Base-by-base conservation (phyloP, 2,113 vertebrate species). In the Pachycephala philippinensis region DNA sequence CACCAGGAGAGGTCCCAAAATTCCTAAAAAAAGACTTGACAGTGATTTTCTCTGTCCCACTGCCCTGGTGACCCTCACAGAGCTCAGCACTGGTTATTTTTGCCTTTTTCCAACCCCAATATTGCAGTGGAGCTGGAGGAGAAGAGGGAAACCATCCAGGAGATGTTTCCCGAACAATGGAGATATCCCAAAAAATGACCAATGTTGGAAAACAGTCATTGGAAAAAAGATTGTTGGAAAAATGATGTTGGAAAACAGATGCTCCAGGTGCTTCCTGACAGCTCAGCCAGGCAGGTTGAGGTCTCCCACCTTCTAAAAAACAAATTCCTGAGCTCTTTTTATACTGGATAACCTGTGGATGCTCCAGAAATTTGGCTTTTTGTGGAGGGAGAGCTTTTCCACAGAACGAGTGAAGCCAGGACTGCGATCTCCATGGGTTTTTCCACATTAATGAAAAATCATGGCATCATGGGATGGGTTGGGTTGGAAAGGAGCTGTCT, bases 271-370 rank as follows among this genome's bases (percentile, higher is more conserved):
- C 13, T 79, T 42, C 49, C 52, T 30, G 56, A 22, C 8, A 30
- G 16, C 60, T 65, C 65, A 69, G 60, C 39, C 54, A 35, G 40
- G 30, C 60, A 39, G 31, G 22, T 2, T 44, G 60, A 66, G n/a
- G 30, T 44, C 13, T 93, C 57, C 27, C 19, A 21, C 4, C 9
- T 45, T 49, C 53, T 9, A 21, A 56, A 81, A 57, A 30, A 21
- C 0, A 52, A n/a, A 2, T 2, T 23, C 11, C 10, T 1, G 4
- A 21, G 7, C 22, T 50, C 13, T 2, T 50, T 82, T 91, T 42
- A 4, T 13, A 2, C 13, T 22, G 50, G 30, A 10, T 7, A n/a
- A 57, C 8, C 19, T 42, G 13, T 9, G 11, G 10, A 4, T 39
- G 53, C 30, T 65, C 56, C 50, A 50, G 21, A 45, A 24, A 7